Conservation (phyloP, 1,140 invertebrate species). For the Ooceraea biroi region DNA sequence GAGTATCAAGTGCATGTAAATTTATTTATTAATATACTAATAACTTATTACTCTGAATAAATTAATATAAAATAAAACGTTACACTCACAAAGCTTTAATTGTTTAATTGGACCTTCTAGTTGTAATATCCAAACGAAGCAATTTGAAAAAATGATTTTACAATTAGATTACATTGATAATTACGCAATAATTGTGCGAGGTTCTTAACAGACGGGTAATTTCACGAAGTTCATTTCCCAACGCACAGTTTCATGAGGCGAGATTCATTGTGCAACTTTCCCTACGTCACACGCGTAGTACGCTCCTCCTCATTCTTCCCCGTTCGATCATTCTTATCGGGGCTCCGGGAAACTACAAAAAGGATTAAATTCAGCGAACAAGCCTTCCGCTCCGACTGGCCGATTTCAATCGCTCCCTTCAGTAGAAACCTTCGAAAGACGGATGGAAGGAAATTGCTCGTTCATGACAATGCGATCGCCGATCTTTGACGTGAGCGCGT, state of each 20-base stretch:
- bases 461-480: constrained; percentile 53
- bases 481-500: constrained; percentile 52
- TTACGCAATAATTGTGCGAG: neutral
- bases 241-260: too few species aligned
- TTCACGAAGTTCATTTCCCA: neutral
- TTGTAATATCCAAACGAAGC: too few species aligned
- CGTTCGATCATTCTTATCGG: neutral
- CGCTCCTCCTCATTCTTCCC: neutral
- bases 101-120: too few species aligned
- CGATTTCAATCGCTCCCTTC: constrained; percentile 29
- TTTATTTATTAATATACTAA: too few species aligned
- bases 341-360: neutral
- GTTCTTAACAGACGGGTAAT: neutral
- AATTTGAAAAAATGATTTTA: too few species aligned
- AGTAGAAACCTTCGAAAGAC: constrained; percentile 19
- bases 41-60: too few species aligned
- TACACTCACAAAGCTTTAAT: too few species aligned
- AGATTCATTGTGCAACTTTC: neutral
- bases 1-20: too few species aligned
- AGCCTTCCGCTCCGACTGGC: constrained; percentile 19
- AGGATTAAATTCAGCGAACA: constrained; percentile 48
- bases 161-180: too few species aligned
- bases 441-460: constrained; percentile 51
- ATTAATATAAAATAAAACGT: too few species aligned
- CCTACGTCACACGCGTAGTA: neutral